These are phyloP conservation scores for Cordilura impudica DNA, from an alignment of 2,888 invertebrate species.

Conservation along the genomic window DNA sequence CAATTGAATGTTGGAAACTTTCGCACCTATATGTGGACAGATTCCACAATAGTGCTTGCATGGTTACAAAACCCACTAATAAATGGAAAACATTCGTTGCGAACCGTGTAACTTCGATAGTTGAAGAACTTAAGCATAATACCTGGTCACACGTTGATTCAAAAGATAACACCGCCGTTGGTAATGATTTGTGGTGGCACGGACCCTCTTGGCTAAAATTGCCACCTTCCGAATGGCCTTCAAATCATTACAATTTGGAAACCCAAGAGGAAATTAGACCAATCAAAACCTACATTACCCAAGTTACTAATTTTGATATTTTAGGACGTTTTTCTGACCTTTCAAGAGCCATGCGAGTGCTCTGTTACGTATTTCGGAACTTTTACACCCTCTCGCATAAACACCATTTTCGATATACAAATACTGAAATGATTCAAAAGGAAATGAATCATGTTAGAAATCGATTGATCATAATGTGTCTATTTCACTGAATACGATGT, in stretches of 20 bases:
- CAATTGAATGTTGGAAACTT: not conserved
- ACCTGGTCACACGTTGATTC: slow-evolving; percentile 43
- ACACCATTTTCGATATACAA: not conserved
- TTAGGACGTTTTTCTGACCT: not conserved
- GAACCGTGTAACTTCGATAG: slow-evolving; percentile 28
- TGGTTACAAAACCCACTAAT: slow-evolving; percentile 30
- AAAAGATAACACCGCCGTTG: slow-evolving; percentile 11
- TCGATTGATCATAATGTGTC: not conserved
- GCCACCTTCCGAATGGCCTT: not conserved
- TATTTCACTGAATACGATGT: too few species aligned
- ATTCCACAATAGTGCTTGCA: slow-evolving; percentile 24
- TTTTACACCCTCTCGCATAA: not conserved
- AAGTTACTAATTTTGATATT: not conserved
- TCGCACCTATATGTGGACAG: not conserved
- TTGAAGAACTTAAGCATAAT: not conserved
- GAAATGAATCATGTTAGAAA: not conserved
- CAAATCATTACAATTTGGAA: not conserved
- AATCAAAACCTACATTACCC: not conserved
- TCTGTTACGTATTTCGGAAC: not conserved
- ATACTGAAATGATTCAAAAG: not conserved
- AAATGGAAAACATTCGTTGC: slow-evolving; percentile 45
- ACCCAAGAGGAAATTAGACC: not conserved
- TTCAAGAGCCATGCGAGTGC: not conserved
- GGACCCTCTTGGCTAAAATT: slow-evolving; percentile 28
- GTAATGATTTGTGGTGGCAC: slow-evolving; percentile 34